Base-by-base conservation (phyloP, 2,888 invertebrate species). In the Crossocerus cetratus region DNA sequence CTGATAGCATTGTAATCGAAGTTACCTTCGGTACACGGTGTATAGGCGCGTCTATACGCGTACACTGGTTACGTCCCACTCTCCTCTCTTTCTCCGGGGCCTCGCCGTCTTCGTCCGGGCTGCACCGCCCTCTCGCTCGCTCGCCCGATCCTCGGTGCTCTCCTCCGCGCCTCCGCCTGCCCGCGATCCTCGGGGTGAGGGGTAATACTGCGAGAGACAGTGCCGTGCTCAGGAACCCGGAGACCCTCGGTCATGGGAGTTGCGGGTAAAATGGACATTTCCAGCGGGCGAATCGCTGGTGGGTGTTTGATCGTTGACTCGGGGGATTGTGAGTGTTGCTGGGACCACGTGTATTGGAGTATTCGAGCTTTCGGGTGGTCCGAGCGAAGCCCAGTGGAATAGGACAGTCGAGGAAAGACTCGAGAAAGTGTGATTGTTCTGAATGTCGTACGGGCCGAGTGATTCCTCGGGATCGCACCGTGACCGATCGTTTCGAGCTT, bases 91-190 rank as follows among this genome's bases (percentile, higher is more conserved):
- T 54, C 58, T 5, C 69, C 42, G 0, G 16, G 49, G 55, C 49
- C 44, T 44, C 14, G 43, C 55, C 53, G 65, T 80, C 73, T 59
- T 49, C 49, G 8, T 14, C 16, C 49, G 64, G 67, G 78, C 72
- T 11, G 5, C 11, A 2, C 32, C 11, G 67, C 62, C 77, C 67
- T 56, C 77, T 80, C 77, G 66, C 55, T 78, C 74, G 69, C 71
- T 80, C 77, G 80, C 79, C 78, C 65, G 58, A 63, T 79, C 82
- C 82, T 78, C 84, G 84, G 82, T 82, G 83, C 84, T 83, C 84
- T 83, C 72, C 79, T 32, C 32, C 32, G 32, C 32, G 5, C 32
- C 32, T 32, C 67, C 79, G 82, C 77, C 80, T 73, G 74, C 76
- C 72, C 74, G 74, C 74, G 74, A 74, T 32, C 71, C 78, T 74